These are phyloP conservation scores for Hemaris fuciformis DNA, from an alignment of 2,888 invertebrate species.

Conservation along the genomic window DNA sequence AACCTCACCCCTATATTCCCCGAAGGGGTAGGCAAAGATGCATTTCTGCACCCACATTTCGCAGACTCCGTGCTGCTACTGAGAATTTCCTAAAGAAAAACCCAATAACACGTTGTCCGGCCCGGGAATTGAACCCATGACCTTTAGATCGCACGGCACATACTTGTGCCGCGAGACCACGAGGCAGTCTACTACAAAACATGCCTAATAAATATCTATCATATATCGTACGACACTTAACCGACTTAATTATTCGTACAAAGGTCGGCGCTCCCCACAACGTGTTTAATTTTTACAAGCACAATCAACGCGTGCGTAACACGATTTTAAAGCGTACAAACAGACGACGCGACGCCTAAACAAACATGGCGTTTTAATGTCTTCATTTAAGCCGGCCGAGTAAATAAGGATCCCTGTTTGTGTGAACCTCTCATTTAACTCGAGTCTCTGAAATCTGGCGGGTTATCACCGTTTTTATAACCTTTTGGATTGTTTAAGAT, in stretches of 20 bases:
- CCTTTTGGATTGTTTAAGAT: not conserved
- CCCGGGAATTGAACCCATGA: too few species aligned
- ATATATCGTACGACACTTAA: too few species aligned
- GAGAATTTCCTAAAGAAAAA: too few species aligned
- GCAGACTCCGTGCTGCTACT: too few species aligned
- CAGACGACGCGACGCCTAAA: conserved; percentile 32
- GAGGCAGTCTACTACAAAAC: too few species aligned
- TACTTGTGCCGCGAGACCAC: too few species aligned
- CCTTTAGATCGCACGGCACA: too few species aligned
- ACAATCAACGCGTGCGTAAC: not conserved
- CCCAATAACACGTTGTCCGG: too few species aligned
- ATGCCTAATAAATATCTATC: not conserved
- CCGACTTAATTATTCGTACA: not conserved
- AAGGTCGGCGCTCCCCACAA: not conserved
- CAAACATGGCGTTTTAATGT: conserved; percentile 30
- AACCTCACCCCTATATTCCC: too few species aligned
- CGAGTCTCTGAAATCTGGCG: not conserved
- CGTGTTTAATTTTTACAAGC: not conserved
- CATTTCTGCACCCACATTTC: too few species aligned
- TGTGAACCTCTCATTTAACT: not conserved
- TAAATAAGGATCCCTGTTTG: conserved; percentile 4
- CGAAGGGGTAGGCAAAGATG: too few species aligned
- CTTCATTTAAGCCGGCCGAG: not conserved
- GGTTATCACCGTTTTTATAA: not conserved
- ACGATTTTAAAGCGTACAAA: not conserved